Conservation (phyloP, 2,113 vertebrate species). For the Pomatostomus ruficeps region DNA sequence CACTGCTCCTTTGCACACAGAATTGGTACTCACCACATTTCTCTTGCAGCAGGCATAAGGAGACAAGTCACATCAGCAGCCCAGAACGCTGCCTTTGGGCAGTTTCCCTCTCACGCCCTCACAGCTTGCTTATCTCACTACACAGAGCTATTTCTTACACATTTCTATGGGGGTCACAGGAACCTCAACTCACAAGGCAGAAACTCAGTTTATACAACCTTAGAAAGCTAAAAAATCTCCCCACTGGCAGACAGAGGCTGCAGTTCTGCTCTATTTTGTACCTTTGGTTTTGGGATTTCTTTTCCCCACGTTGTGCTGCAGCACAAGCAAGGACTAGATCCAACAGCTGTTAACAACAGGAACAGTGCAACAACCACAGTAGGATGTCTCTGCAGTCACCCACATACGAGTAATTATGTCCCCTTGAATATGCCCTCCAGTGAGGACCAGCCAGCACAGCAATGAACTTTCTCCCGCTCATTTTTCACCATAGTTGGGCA, state of each 20-base stretch:
- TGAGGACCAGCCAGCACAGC: not conserved
- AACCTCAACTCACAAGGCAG: not conserved
- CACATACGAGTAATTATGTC: rapidly evolving
- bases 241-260: not conserved
- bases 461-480: no score
- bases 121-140: not conserved
- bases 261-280: not conserved
- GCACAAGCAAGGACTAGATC: not conserved
- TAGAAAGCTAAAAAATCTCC: not conserved
- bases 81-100: not conserved
- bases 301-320: not conserved
- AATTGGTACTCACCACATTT: not conserved
- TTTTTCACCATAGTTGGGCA: not conserved
- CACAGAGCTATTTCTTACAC: not conserved
- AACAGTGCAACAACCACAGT: no score
- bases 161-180: not conserved
- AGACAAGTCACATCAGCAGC: not conserved
- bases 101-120: not conserved
- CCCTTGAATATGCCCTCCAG: rapidly evolving
- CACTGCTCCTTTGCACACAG: not conserved
- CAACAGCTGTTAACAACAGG: not conserved
- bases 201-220: not conserved
- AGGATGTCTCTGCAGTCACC: rapidly evolving
- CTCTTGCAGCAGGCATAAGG: not conserved
- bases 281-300: not conserved